Conservation (phyloP, 2,113 vertebrate species). For the Cyphomyrus plagiostoma region DNA sequence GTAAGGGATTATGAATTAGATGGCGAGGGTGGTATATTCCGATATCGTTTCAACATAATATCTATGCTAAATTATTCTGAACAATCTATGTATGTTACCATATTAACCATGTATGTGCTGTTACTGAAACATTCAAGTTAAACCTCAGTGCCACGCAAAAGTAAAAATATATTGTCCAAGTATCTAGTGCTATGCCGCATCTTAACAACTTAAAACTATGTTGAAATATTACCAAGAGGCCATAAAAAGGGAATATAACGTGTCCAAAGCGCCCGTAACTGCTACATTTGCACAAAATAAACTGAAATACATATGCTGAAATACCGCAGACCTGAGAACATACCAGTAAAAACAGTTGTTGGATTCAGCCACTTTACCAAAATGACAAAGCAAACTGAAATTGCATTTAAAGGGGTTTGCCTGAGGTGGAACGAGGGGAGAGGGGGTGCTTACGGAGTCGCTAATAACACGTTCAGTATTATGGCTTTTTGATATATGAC, state of each 20-base stretch:
- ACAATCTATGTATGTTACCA: background rate
- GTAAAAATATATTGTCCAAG: background rate
- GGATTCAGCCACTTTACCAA: background rate
- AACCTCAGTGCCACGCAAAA: background rate
- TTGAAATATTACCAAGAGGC: background rate
- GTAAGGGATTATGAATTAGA: background rate
- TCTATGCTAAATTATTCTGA: background rate
- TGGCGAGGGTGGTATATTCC: background rate
- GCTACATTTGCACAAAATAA: background rate
- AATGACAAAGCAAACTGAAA: background rate
- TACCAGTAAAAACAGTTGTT: background rate
- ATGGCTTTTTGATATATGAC: background rate
- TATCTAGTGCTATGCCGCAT: background rate
- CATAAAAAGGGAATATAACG: background rate
- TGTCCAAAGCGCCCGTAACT: background rate
- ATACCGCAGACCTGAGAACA: background rate
- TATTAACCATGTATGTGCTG: background rate
- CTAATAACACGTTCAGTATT: background rate
- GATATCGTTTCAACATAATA: background rate
- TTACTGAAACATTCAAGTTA: background rate
- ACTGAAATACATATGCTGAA: background rate
- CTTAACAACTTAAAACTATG: background rate
- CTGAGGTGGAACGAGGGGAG: background rate
- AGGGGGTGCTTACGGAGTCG: background rate
- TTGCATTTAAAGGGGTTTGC: background rate